These are phyloP conservation scores for Zeus faber DNA, from an alignment of 2,113 vertebrate species.

Conservation along the genomic window DNA sequence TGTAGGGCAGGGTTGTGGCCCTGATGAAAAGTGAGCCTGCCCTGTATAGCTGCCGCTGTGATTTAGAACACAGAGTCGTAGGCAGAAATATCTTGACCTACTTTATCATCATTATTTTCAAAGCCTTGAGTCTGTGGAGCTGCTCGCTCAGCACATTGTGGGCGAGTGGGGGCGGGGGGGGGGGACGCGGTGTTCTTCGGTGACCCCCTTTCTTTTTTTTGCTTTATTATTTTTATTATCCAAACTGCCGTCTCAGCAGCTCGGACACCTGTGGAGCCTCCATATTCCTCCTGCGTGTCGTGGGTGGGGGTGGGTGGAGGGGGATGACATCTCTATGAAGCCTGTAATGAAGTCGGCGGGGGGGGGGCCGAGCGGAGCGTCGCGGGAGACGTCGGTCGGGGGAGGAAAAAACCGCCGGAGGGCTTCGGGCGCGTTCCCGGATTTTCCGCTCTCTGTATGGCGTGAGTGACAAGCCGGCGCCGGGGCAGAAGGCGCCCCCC, in stretches of 20 bases:
- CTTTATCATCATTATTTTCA: constrained; percentile 71
- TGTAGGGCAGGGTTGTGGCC: constrained; percentile 61
- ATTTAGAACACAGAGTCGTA: constrained; percentile 54
- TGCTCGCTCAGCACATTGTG: constrained; percentile 58
- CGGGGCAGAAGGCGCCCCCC: background rate
- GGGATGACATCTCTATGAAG: constrained; percentile 10
- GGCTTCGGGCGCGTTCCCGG: background rate
- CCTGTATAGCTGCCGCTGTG: constrained; percentile 32
- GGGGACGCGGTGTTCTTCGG: constrained; percentile 7
- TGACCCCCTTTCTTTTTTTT: constrained; percentile 46
- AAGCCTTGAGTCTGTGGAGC: constrained; percentile 27
- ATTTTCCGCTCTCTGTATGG: constrained; percentile 42
- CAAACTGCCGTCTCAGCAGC: constrained; percentile 55
- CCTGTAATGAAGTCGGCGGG: constrained; percentile 6
- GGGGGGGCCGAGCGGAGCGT: background rate
- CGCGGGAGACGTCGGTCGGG: background rate
- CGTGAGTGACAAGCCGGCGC: constrained; percentile 39
- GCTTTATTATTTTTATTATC: too few species aligned
- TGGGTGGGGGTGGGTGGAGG: background rate
- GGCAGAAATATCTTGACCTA: constrained; percentile 32
- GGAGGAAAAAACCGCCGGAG: background rate
- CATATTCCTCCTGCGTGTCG: background rate
- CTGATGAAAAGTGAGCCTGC: constrained; percentile 43
- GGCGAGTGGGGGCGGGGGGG: constrained; percentile 10
- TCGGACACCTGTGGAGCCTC: constrained; percentile 16